phyloP scores from a whole-genome alignment of 53 echinoderm and acorn worm genomes.

The Luidia sarsii region DNA sequence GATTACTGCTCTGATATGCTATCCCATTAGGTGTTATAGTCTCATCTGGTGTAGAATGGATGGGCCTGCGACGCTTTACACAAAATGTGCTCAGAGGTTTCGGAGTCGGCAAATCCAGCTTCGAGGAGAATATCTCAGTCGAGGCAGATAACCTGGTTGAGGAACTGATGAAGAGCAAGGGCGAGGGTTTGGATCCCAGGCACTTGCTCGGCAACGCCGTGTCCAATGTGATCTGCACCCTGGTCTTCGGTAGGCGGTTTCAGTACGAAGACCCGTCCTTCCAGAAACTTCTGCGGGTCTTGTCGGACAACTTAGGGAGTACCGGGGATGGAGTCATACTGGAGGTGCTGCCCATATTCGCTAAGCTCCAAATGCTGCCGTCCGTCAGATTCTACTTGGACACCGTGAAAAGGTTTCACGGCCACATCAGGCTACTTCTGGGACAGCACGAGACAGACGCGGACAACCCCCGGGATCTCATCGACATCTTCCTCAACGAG shows the following conservation, averaged over 20 bases:
- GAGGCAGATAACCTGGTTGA: constrained; percentile 5
- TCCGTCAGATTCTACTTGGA: neutral
- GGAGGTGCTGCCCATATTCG: neutral
- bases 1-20: neutral
- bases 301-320: neutral
- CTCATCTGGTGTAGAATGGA: constrained; percentile 15
- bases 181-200: constrained; percentile 1
- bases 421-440: neutral
- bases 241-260: constrained; percentile 19
- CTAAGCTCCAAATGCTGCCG: neutral
- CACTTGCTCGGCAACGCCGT: neutral
- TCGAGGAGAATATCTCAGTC: constrained; percentile 8
- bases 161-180: neutral
- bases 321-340: neutral
- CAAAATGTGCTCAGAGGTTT: neutral
- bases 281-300: constrained; percentile 6
- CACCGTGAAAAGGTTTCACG: neutral
- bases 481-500: neutral
- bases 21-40: neutral
- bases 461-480: constrained; percentile 5
- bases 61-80: neutral
- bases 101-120: constrained; percentile 29
- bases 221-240: constrained; percentile 11
- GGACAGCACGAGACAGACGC: neutral
- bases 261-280: constrained; percentile 11